A percentile compares a stretch with the other conserved stretches of the same genome.
phyloP scores from a whole-genome alignment of 2,113 vertebrate species.

The rabbit (Oryctolagus cuniculus) region DNA sequence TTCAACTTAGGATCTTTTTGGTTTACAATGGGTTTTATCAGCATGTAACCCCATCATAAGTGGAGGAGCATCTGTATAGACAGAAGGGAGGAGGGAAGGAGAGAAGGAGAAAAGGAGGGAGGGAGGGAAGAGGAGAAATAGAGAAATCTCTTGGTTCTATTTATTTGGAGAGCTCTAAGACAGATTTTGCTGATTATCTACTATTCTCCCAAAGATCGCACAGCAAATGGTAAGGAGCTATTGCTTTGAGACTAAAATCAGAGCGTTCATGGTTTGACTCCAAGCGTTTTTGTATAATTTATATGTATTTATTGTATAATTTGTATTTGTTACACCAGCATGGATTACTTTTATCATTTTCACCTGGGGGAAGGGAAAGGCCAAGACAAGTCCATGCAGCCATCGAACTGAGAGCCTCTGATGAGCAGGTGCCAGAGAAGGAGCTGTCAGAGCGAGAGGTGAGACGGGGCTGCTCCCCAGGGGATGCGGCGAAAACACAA shows the following conservation, averaged over 20 bases:
- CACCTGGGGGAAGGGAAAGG: not conserved
- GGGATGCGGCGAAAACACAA: not conserved
- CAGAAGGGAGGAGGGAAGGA: not conserved
- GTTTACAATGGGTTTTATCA: not conserved
- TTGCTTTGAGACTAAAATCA: not conserved
- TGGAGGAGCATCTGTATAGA: not conserved
- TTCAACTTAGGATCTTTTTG: not conserved
- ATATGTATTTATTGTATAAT: not conserved
- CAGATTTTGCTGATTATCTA: not conserved
- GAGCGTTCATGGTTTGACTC: not conserved
- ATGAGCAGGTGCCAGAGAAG: not conserved
- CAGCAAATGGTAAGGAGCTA: not conserved
- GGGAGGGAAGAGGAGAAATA: not conserved
- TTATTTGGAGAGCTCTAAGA: not conserved
- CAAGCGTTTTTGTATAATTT: fast-evolving
- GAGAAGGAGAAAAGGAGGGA: not conserved
- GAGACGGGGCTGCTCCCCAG: not conserved
- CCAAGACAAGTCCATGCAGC: not conserved
- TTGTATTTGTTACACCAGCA: no score
- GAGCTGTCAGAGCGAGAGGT: not conserved
- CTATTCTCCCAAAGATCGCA: not conserved
- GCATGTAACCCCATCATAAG: not conserved
- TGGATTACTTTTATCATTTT: not conserved
- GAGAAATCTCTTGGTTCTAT: not conserved
- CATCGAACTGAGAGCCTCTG: not conserved